Percentiles rank a stretch among this genome's conserved stretches.
Conservation (phyloP, 2,113 vertebrate species). For the Saccopteryx bilineata region DNA sequence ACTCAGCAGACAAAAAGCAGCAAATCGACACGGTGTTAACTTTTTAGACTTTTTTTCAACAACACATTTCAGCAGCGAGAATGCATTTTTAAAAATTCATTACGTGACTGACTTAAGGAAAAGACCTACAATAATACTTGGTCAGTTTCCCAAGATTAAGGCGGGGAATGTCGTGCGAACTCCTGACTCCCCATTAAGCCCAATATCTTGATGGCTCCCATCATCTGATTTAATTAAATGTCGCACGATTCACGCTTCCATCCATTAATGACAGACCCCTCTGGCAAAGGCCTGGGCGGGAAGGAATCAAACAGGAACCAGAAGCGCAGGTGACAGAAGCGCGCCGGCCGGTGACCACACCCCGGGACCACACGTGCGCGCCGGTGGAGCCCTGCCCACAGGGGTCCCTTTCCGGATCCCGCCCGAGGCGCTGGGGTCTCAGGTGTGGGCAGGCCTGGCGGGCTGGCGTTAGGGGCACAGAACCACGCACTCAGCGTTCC, state of each 20-base stretch:
- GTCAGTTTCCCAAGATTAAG: background rate
- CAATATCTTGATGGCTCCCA: background rate
- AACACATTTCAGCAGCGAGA: background rate
- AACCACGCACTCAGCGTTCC: background rate
- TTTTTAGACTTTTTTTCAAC: background rate
- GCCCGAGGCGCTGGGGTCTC: fast-evolving
- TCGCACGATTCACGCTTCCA: background rate
- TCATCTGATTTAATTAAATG: background rate
- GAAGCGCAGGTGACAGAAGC: background rate
- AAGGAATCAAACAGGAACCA: background rate
- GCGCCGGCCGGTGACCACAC: fast-evolving
- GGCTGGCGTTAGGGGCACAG: fast-evolving
- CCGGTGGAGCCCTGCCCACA: background rate
- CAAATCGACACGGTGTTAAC: background rate
- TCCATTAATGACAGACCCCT: background rate
- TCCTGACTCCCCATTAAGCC: background rate
- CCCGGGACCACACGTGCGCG: background rate
- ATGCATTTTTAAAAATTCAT: background rate
- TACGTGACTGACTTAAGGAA: background rate
- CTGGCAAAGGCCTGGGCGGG: background rate
- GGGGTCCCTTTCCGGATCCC: fast-evolving
- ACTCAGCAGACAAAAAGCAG: background rate
- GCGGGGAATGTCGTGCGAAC: background rate
- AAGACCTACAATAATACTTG: background rate
- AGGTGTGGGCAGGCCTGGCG: background rate